Base-by-base conservation (phyloP, 2,797 vertebrate species). In the Podarcis lilfordi region DNA sequence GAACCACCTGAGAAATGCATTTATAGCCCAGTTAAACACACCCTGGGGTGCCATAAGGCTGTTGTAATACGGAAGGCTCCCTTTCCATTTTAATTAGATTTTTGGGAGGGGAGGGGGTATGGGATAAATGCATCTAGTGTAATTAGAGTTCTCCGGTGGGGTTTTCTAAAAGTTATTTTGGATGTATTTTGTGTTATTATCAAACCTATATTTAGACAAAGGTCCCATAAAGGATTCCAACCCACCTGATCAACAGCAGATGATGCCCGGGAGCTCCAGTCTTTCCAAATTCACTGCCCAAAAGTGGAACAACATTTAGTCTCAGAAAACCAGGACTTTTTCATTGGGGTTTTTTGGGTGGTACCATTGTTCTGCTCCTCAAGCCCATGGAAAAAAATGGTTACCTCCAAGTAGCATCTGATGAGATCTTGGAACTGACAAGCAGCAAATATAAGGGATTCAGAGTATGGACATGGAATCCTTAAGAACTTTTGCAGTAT, bases 81-180 rank as follows among this genome's bases (percentile, higher is more conserved):
- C 55, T 78, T 86, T 86, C 71, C 45, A 77, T 80, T 1, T 32
- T 80, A 84, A 75, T 19, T n/a, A 15, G 88, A 75, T 89, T 89
- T 85, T 88, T 45, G 32, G 55, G 79, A 82, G 55, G 11, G 23
- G 13, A 45, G 3, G 0, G 0, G 0, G 1, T 37, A n/a, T n/a
- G 69, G 59, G 7, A 64, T 40, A 91, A 90, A 84, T 69, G 23
- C 0, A 1, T 11, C 68, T 59, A 6, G 1, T 32, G 64, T 43
- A 61, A 86, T 87, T 87, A 0, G 15, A 71, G 2, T 6, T 68
- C 45, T 90, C 50, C 61, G 7, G 61, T 43, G 35, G 45, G n/a
- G 5, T 55, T 37, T 75, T 35, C 82, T 29, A 6, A 27, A 74
- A 55, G 7, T 4, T 81, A 15, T 69, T 89, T 83, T 9, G 45